Conservation (phyloP, 2,888 invertebrate species). For the Alcis repandata region DNA sequence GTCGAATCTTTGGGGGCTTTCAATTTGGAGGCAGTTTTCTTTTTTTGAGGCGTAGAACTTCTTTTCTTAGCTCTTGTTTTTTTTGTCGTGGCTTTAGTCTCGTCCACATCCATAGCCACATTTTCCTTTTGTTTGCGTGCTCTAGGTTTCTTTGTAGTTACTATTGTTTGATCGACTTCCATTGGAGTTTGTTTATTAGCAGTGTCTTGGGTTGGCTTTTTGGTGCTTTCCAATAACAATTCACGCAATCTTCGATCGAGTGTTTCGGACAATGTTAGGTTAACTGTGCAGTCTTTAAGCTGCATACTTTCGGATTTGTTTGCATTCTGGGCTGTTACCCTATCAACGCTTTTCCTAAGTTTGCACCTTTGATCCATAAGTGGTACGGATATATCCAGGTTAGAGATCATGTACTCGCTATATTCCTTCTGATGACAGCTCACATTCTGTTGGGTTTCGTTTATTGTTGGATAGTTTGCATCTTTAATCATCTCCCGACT, state of each 20-base stretch:
- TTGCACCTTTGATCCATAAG: constrained; percentile 70
- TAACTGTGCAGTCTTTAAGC: constrained; percentile 56
- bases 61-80: constrained; percentile 58
- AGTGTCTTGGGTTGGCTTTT: constrained; percentile 56
- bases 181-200: constrained; percentile 41
- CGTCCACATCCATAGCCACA: constrained; percentile 46
- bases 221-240: constrained; percentile 73
- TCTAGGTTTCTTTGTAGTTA: constrained; percentile 39
- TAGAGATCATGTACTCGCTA: constrained; percentile 62
- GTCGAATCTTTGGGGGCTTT: constrained; percentile 57
- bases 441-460: constrained; percentile 57
- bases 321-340: constrained; percentile 27
- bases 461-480: constrained; percentile 56
- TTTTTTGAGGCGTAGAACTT: constrained; percentile 70
- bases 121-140: constrained; percentile 10
- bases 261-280: constrained; percentile 63
- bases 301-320: constrained; percentile 1
- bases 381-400: constrained; percentile 68
- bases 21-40: constrained; percentile 50
- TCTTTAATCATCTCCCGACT: constrained; percentile 59
- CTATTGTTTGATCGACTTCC: constrained; percentile 48
- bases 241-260: constrained; percentile 68
- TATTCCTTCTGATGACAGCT: constrained; percentile 41
- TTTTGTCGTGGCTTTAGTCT: constrained; percentile 8
- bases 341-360: constrained; percentile 51